Conservation (phyloP, 2,797 vertebrate genomes). For the Vespertilio murinus region DNA sequence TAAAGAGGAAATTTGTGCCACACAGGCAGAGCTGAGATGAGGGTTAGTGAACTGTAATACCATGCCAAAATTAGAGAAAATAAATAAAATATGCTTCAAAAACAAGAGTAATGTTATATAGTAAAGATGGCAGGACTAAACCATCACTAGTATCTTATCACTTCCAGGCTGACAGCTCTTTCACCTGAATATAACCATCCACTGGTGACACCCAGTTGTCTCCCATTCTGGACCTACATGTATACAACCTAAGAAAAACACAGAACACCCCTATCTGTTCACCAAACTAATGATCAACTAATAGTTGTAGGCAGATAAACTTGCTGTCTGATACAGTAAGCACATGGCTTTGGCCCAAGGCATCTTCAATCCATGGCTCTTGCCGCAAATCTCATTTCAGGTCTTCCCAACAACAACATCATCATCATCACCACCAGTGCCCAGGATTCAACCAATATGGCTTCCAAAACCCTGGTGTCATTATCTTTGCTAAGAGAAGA, state of each 20-base stretch:
- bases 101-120: background rate
- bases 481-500: background rate
- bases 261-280: accelerated
- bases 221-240: background rate
- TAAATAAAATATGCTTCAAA: background rate
- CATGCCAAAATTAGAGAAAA: accelerated
- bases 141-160: background rate
- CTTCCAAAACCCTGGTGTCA: accelerated
- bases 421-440: background rate
- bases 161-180: background rate
- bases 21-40: background rate
- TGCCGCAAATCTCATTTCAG: background rate
- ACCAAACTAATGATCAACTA: background rate
- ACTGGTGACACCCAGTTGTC: background rate
- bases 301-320: too few relatives aligned
- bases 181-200: background rate
- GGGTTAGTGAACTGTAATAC: background rate
- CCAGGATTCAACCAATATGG: accelerated
- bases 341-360: background rate
- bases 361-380: accelerated
- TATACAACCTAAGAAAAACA: background rate
- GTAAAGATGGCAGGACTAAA: background rate
- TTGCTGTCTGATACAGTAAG: background rate
- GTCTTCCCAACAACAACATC: background rate
- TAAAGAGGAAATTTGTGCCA: too few relatives aligned